These are phyloP conservation scores for Drosophila neonasuta DNA, from an alignment of 2,888 invertebrate genomes.

Conservation along the genomic window DNA sequence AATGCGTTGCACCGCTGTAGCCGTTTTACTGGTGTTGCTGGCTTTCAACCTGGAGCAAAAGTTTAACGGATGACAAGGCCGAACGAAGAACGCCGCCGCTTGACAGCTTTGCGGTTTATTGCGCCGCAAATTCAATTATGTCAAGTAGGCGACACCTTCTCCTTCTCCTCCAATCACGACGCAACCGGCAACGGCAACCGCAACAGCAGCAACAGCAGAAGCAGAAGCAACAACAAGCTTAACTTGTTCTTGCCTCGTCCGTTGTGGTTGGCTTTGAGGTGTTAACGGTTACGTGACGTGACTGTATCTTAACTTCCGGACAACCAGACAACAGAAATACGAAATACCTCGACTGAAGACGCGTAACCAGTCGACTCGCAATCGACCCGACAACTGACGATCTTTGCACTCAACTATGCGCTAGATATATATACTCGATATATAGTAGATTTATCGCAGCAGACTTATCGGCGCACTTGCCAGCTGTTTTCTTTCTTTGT, in stretches of 20 bases:
- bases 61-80: constrained; percentile 23
- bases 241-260: constrained; percentile 49
- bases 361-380: constrained; percentile 38
- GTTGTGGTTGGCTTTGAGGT: constrained; percentile 5
- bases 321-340: background rate
- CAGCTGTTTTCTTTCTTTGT: constrained; percentile 19
- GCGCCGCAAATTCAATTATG: constrained; percentile 64
- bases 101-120: constrained; percentile 16
- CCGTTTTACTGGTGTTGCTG: constrained; percentile 79
- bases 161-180: constrained; percentile 37
- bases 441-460: background rate
- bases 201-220: constrained; percentile 23
- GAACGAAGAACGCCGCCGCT: background rate
- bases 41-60: constrained; percentile 43
- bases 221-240: constrained; percentile 49
- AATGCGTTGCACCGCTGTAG: constrained; percentile 82
- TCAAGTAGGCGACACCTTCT: background rate
- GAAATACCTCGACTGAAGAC: constrained; percentile 22
- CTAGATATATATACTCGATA: constrained; percentile 1
- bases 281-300: constrained; percentile 39
- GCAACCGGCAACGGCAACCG: constrained; percentile 26
- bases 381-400: constrained; percentile 36
- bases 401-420: constrained; percentile 18
- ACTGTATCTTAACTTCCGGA: constrained; percentile 16
- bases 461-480: constrained; percentile 31